Conservation (phyloP, 2,888 invertebrate genomes). For the Hyposoter dolosus region DNA sequence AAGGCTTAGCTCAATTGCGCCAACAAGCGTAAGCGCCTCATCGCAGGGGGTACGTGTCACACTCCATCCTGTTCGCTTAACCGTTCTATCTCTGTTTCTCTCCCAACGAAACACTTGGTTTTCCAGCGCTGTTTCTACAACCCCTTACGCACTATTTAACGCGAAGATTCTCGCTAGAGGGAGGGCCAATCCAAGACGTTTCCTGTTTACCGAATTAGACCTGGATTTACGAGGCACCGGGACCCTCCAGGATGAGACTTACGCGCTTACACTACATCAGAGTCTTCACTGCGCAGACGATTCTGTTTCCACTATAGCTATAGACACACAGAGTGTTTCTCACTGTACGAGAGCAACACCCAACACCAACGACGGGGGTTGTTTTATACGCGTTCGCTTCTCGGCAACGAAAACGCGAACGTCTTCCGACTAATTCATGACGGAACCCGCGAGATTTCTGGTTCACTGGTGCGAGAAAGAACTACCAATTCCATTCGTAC, state of each 20-base stretch:
- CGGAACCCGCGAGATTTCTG: slow-evolving; percentile 63
- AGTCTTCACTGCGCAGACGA: slow-evolving; percentile 23
- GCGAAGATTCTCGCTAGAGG: slow-evolving; percentile 60
- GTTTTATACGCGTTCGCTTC: slow-evolving; percentile 59
- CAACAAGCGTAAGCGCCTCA: slow-evolving; percentile 71
- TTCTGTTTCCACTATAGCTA: slow-evolving; percentile 40
- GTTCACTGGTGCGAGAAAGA: slow-evolving; percentile 68
- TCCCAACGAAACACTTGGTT: slow-evolving; percentile 36
- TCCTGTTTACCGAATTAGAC: slow-evolving; percentile 77
- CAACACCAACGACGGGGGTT: slow-evolving; percentile 51
- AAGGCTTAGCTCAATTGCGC: slow-evolving; percentile 73
- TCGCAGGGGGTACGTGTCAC: slow-evolving; percentile 66
- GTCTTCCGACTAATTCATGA: slow-evolving; percentile 67
- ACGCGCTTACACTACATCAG: slow-evolving; percentile 66
- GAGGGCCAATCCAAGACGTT: slow-evolving; percentile 73
- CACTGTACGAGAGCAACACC: slow-evolving; percentile 50
- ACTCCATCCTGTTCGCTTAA: slow-evolving; percentile 63
- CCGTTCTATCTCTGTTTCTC: slow-evolving; percentile 43
- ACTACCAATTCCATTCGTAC: slow-evolving; percentile 59
- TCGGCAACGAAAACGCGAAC: slow-evolving; percentile 60
- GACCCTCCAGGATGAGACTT: slow-evolving; percentile 69
- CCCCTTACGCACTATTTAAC: slow-evolving; percentile 78
- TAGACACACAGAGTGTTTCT: slow-evolving; percentile 45
- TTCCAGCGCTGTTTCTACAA: slow-evolving; percentile 58
- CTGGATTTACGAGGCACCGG: slow-evolving; percentile 70